Base-by-base conservation (phyloP, 2,113 vertebrate genomes). In the Zosterops japonicus region DNA sequence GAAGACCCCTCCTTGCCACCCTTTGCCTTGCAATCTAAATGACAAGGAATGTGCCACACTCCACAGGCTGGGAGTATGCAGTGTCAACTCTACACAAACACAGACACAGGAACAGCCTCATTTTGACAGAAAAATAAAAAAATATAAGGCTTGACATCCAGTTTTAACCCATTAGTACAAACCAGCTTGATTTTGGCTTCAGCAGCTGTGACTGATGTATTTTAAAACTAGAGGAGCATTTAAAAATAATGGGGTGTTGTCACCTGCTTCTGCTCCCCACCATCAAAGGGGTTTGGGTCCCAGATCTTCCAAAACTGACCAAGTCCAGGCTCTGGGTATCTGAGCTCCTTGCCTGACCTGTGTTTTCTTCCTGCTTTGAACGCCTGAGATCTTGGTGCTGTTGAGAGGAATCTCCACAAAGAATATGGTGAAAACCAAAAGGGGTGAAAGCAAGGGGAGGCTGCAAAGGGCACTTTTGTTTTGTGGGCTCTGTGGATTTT, bases 351-450 rank as follows among this genome's bases (percentile, higher is more conserved):
- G 8, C 25, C 47, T 36, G 31, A 35, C 6, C 12, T 49, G 21
- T 60, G 49, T 3, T 78, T 77, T 76, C 28, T 49, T 59, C 36
- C 8, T 49, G 5, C 29, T 78, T 27, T 56, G 28, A 70, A 23
- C 29, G 14, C 17, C 14, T 70, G 74, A 76, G 47, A 49, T 19
- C 31, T 74, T n/a, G 33, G 15, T 42, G 59, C 36, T 25, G 8
- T 52, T 8, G 1, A 53, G 61, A 76, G 49, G 17, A 50, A 65
- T 46, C 8, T 53, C 17, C 53, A 17, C 0, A 0, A 28, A 69
- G 25, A 44, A 69, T 42, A 19, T 1, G 19, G 9, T 12, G 2
- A 67, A 44, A 89, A 35, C 0, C 7, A 25, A 49, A 60, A n/a
- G 3, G 21, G 25, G 3, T 39, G 42, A 72, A 52, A 25, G 15